Conservation (phyloP, 2,888 invertebrate species). For the Eurytoma californica region DNA sequence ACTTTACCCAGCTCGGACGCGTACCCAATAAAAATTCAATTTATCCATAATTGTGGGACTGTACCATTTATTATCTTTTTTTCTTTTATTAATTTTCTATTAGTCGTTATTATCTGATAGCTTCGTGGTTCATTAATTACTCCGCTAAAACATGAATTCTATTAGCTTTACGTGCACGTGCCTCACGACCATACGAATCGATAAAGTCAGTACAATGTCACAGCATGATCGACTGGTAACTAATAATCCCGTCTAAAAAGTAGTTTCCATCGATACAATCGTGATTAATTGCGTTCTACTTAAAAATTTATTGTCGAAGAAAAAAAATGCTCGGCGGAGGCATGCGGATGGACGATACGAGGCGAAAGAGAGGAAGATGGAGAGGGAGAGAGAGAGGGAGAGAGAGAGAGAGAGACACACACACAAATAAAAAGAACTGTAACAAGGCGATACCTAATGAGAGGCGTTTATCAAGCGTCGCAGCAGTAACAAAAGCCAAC, state of each 20-base stretch:
- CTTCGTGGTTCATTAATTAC: constrained; percentile 39
- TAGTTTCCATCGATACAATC: constrained; percentile 40
- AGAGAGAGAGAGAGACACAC: too few species aligned
- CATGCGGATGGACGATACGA: not conserved
- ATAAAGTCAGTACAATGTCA: constrained; percentile 13
- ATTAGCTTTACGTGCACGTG: constrained; percentile 36
- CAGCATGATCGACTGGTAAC: constrained; percentile 14
- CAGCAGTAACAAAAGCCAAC: constrained; percentile 24
- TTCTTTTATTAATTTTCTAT: constrained; percentile 5
- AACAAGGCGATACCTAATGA: constrained; percentile 13
- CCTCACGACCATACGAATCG: not conserved
- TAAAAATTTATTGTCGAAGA: constrained; percentile 38
- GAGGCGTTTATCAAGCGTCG: constrained; percentile 41
- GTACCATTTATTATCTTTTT: too few species aligned
- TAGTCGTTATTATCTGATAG: constrained; percentile 48
- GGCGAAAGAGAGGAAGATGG: not conserved
- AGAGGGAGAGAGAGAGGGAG: not conserved
- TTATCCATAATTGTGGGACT: too few species aligned
- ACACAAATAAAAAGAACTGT: not conserved
- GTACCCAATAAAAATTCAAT: too few species aligned
- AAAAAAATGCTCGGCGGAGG: not conserved
- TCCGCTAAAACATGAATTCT: constrained; percentile 22
- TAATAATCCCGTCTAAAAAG: constrained; percentile 33
- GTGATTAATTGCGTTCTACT: constrained; percentile 50
- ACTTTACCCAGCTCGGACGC: too few species aligned